Evolutionary conservation across 1,140 invertebrate species (phyloP).

Genomic region (Drosophila triauraria): DNA sequence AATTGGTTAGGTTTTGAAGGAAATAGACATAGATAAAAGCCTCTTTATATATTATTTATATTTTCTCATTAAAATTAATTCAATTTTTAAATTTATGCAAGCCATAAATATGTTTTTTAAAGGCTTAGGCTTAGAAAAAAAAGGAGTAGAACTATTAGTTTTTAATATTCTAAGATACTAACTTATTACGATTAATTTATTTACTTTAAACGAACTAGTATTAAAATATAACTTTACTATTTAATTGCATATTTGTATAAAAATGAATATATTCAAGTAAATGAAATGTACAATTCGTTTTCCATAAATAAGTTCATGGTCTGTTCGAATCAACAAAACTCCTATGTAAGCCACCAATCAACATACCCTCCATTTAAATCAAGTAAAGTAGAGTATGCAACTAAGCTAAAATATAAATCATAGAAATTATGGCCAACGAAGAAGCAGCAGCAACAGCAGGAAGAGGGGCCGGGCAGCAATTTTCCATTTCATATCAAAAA

Average conservation of each 20-base stretch:
- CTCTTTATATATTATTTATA: background rate
- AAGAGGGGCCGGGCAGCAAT: slow-evolving; percentile 44
- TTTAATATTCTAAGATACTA: background rate
- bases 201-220: background rate
- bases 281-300: background rate
- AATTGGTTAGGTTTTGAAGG: background rate
- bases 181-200: too few relatives aligned
- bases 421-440: slow-evolving; percentile 68
- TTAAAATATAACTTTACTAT: background rate
- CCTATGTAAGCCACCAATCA: background rate
- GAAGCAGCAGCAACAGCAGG: slow-evolving; percentile 1
- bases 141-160: too few relatives aligned
- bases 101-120: background rate
- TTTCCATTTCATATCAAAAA: slow-evolving; percentile 72
- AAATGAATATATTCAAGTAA: background rate
- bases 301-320: background rate
- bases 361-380: background rate
- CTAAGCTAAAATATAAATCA: slow-evolving; percentile 70
- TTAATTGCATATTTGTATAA: background rate
- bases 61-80: too few relatives aligned
- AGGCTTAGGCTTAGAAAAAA: too few relatives aligned
- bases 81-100: too few relatives aligned
- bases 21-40: background rate
- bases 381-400: slow-evolving; percentile 17
- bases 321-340: background rate